phyloP scores from a whole-genome alignment of 2,797 vertebrate species.

The Anguilla marmorata region DNA sequence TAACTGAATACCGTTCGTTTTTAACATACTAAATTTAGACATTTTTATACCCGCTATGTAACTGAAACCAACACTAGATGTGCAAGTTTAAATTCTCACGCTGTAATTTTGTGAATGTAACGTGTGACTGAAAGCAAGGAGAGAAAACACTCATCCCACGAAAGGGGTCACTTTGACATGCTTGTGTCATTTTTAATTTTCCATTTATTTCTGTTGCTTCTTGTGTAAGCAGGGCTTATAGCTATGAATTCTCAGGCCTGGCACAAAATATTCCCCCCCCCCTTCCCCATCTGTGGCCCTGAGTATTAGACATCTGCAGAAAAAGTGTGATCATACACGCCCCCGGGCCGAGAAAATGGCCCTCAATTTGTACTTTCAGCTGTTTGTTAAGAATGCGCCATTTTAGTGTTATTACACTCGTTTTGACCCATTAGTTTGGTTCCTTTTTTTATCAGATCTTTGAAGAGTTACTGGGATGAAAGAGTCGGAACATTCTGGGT shows the following conservation, averaged over 20 bases:
- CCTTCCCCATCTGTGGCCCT: not conserved
- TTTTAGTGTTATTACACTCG: conserved; percentile 34
- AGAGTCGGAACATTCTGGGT: conserved; percentile 36
- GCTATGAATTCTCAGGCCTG: too few species aligned
- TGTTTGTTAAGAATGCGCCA: conserved; percentile 29
- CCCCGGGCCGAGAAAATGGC: conserved; percentile 21
- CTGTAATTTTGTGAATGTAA: not conserved
- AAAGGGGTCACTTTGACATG: not conserved
- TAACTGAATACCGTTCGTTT: not conserved
- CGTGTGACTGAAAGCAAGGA: not conserved
- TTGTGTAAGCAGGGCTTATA: not conserved
- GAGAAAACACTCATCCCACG: not conserved
- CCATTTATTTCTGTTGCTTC: conserved; percentile 19
- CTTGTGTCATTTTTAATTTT: conserved; percentile 22
- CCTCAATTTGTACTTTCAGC: conserved; percentile 23
- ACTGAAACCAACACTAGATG: not conserved
- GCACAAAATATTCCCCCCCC: too few species aligned
- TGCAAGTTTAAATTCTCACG: not conserved
- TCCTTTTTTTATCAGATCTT: conserved; percentile 38
- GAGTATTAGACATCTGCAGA: not conserved
- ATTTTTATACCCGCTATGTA: not conserved
- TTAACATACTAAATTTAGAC: not conserved
- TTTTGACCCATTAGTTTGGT: conserved; percentile 37
- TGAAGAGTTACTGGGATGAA: conserved; percentile 50
- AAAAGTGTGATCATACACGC: conserved; percentile 15